Evolutionary conservation across 1,140 invertebrate genomes (phyloP).

Genomic region (Dryas iulia): DNA sequence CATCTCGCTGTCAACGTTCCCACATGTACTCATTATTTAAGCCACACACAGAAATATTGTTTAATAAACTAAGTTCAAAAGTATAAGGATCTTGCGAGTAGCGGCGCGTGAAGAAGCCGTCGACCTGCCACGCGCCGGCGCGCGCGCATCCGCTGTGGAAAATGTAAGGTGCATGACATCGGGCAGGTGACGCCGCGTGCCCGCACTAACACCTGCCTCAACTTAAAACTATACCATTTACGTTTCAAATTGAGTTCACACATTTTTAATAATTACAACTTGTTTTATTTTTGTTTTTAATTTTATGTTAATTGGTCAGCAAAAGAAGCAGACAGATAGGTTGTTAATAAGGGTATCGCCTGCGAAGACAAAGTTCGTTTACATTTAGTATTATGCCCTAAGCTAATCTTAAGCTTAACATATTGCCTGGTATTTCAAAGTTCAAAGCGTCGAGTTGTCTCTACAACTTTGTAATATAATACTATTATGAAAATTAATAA

Average conservation of each 20-base stretch:
- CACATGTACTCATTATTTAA: slow-evolving; percentile 21
- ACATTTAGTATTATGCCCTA: too few species aligned
- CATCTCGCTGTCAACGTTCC: background rate
- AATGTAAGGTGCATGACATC: slow-evolving; percentile 55
- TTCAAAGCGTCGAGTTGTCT: too few species aligned
- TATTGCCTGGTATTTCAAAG: too few species aligned
- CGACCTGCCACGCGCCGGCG: slow-evolving; percentile 57
- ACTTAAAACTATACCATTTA: background rate
- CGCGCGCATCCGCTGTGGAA: slow-evolving; percentile 56
- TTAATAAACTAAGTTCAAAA: background rate
- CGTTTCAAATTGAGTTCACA: background rate
- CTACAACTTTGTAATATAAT: too few species aligned
- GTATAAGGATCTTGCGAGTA: slow-evolving; percentile 27
- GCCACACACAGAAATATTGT: slow-evolving; percentile 3
- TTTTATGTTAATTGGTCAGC: too few species aligned
- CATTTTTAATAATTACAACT: slow-evolving; percentile 3
- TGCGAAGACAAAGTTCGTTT: too few species aligned
- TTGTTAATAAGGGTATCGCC: too few species aligned
- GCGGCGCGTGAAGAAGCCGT: slow-evolving; percentile 39
- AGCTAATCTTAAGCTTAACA: too few species aligned
- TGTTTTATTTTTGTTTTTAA: background rate
- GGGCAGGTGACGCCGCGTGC: slow-evolving; percentile 42
- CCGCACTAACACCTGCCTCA: slow-evolving; percentile 34
- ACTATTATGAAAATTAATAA: too few species aligned
- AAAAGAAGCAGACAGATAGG: too few species aligned